Percentiles rank a stretch among this genome's conserved stretches.
phyloP scores from a whole-genome alignment of 2,113 vertebrate genomes.

The Nothocercus nigrocapillus region DNA sequence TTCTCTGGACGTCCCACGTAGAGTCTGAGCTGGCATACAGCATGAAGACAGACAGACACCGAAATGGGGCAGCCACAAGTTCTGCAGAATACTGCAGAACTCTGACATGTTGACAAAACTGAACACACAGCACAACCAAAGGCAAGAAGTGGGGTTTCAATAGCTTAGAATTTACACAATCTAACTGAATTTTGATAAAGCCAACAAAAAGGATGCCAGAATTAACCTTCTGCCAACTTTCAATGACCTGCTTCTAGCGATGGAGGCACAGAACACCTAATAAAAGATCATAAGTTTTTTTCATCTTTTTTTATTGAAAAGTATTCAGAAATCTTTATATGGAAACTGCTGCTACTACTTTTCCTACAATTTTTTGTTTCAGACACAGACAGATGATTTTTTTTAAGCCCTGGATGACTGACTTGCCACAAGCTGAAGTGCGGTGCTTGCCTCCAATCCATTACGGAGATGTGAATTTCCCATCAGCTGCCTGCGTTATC shows the following conservation, averaged over 20 bases:
- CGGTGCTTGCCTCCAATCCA: background rate
- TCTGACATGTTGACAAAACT: background rate
- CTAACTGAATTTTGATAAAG: background rate
- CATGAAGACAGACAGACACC: background rate
- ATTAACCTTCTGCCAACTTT: background rate
- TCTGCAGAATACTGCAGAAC: background rate
- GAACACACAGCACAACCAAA: background rate
- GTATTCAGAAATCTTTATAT: background rate
- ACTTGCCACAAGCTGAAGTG: background rate
- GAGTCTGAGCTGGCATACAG: background rate
- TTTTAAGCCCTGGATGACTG: background rate
- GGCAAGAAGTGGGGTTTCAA: background rate
- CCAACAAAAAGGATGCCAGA: background rate
- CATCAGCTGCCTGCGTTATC: background rate
- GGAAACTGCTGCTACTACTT: background rate
- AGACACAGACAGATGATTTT: background rate
- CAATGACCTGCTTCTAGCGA: background rate
- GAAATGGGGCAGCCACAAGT: background rate
- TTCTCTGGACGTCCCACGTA: background rate
- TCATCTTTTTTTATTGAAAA: background rate
- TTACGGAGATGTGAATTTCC: background rate
- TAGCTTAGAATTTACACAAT: background rate
- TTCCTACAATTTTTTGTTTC: conserved; percentile 21
- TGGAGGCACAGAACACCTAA: background rate
- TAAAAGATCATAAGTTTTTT: background rate